Conservation (phyloP, 2,888 invertebrate genomes). For the Nowickia ferox region DNA sequence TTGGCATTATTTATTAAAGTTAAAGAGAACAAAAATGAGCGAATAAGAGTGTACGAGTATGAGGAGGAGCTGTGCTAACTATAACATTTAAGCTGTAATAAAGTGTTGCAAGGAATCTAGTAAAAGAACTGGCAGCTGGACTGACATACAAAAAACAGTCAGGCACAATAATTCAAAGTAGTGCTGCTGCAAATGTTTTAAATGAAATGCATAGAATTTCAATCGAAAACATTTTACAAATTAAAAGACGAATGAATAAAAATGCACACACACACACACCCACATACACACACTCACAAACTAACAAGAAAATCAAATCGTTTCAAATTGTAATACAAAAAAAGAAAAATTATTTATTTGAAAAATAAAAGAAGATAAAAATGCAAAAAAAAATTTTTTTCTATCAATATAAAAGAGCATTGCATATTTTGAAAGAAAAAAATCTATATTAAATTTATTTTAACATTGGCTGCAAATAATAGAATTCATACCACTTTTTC, state of each 20-base stretch:
- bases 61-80: not conserved
- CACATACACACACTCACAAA: not conserved
- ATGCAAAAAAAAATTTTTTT: slow-evolving; percentile 52
- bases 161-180: slow-evolving; percentile 42
- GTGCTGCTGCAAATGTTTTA: slow-evolving; percentile 45
- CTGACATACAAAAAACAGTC: not conserved
- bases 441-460: slow-evolving; percentile 45
- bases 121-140: slow-evolving; percentile 43
- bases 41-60: not conserved
- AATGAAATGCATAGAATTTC: slow-evolving; percentile 68
- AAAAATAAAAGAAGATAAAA: slow-evolving; percentile 46
- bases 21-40: not conserved
- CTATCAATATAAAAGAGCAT: slow-evolving; percentile 37
- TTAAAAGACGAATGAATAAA: slow-evolving; percentile 59
- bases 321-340: slow-evolving; percentile 41
- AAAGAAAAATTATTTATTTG: slow-evolving; percentile 25
- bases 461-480: slow-evolving; percentile 49
- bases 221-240: slow-evolving; percentile 69
- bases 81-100: slow-evolving; percentile 16
- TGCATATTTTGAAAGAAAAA: slow-evolving; percentile 18
- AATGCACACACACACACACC: slow-evolving; percentile 22
- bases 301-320: slow-evolving; percentile 35
- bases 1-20: slow-evolving; percentile 15
- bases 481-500: slow-evolving; percentile 24
- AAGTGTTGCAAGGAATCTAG: slow-evolving; percentile 41